A percentile compares a stretch with the other conserved stretches of the same genome.
phyloP scores from a whole-genome alignment of 1,140 invertebrate species.

The Chironomus tepperi region DNA sequence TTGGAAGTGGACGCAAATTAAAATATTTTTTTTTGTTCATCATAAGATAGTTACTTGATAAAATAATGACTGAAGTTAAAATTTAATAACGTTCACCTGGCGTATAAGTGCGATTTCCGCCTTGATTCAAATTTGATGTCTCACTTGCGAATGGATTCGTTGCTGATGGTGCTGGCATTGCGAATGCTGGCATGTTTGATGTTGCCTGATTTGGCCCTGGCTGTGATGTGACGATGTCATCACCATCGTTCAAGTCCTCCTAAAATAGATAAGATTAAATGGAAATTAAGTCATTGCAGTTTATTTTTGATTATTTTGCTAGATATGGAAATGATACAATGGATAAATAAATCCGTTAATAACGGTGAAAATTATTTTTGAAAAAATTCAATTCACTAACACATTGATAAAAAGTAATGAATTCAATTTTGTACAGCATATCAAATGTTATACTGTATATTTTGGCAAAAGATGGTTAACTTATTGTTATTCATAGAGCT shows the following conservation, averaged over 20 bases:
- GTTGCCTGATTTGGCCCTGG: background rate
- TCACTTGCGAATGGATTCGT: slow-evolving; percentile 19
- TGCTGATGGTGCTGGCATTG: slow-evolving; percentile 16
- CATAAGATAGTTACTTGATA: background rate
- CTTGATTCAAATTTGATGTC: slow-evolving; percentile 17
- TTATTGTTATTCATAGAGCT: no score
- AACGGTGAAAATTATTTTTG: background rate
- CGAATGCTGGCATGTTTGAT: background rate
- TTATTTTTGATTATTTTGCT: no score
- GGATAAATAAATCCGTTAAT: no score
- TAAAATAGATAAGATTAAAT: background rate
- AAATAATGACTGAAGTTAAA: background rate
- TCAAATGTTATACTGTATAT: no score
- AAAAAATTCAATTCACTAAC: background rate
- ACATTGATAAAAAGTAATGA: background rate
- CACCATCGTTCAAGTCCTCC: slow-evolving; percentile 6
- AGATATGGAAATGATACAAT: no score
- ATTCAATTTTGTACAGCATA: no score
- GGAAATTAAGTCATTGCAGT: no score
- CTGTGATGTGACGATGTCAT: background rate
- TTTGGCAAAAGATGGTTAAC: no score
- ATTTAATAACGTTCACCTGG: slow-evolving; percentile 16
- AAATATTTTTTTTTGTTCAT: no score
- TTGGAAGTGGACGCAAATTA: no score
- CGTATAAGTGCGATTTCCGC: background rate